These are phyloP conservation scores for Ditula angustiorana DNA, from an alignment of 2,888 invertebrate species.

Conservation along the genomic window DNA sequence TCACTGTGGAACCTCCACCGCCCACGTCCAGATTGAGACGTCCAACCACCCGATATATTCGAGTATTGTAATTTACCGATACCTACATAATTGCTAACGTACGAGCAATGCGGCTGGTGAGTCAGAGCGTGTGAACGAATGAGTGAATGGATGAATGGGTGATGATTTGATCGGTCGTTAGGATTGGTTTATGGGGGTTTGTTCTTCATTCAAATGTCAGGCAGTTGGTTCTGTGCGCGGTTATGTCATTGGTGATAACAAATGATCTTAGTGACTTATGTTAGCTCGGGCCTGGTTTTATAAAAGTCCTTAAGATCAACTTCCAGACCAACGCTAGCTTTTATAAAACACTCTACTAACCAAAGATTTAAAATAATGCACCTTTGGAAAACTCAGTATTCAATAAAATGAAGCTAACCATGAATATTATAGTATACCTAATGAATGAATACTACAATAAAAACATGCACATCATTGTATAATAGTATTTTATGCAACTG, in stretches of 20 bases:
- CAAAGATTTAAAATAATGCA: too few relatives aligned
- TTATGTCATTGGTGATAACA: not conserved
- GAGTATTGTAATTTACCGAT: constrained; percentile 49
- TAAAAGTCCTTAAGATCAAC: too few relatives aligned
- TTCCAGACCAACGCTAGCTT: too few relatives aligned
- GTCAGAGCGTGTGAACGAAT: constrained; percentile 43
- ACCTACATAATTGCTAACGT: constrained; percentile 32
- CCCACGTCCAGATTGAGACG: constrained; percentile 47
- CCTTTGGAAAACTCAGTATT: too few relatives aligned
- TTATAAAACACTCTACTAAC: too few relatives aligned
- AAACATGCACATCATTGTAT: too few relatives aligned
- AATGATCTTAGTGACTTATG: not conserved
- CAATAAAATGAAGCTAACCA: too few relatives aligned
- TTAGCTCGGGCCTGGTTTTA: too few relatives aligned
- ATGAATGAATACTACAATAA: too few relatives aligned
- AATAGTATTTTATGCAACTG: too few relatives aligned
- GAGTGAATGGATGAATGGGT: constrained; percentile 48
- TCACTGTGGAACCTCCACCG: constrained; percentile 25
- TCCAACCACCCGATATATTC: constrained; percentile 36
- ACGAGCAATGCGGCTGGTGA: constrained; percentile 41
- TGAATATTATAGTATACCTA: too few relatives aligned
- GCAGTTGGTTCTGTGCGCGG: not conserved
- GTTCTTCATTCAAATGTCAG: constrained; percentile 36
- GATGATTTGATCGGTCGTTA: constrained; percentile 42
- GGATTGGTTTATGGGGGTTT: constrained; percentile 35